A percentile compares a stretch with the other conserved stretches of the same genome.
phyloP scores from a whole-genome alignment of 1,140 invertebrate species.

The Drosophila navojoa region DNA sequence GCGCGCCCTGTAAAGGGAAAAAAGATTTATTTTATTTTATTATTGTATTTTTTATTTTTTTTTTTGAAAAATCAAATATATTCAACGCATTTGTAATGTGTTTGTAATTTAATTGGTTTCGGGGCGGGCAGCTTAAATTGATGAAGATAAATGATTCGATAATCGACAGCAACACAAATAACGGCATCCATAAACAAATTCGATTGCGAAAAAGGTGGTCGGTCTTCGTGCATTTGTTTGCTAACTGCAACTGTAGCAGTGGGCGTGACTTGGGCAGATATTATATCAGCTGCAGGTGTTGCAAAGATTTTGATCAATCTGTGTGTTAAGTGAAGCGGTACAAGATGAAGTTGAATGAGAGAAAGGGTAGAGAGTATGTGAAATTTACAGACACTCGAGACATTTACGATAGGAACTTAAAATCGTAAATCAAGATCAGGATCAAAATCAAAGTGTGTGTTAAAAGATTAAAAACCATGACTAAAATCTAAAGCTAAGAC shows the following conservation, averaged over 20 bases:
- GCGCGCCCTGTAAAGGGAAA: constrained; percentile 41
- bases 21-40: background rate
- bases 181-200: constrained; percentile 29
- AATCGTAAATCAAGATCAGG: too few relatives aligned
- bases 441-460: too few relatives aligned
- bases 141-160: constrained; percentile 45
- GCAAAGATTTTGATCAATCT: constrained; percentile 8
- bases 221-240: too few relatives aligned
- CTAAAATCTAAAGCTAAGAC: too few relatives aligned
- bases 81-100: constrained; percentile 60
- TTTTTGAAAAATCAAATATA: constrained; percentile 20
- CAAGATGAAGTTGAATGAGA: background rate
- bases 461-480: too few relatives aligned
- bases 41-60: too few relatives aligned
- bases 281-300: background rate
- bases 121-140: constrained; percentile 19
- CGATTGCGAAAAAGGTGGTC: constrained; percentile 56
- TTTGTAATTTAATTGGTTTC: constrained; percentile 68
- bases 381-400: background rate
- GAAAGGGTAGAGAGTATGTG: background rate
- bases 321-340: background rate
- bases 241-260: constrained; percentile 47
- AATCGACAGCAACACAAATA: constrained; percentile 41
- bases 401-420: too few relatives aligned
- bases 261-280: background rate